Evolutionary conservation across 1,140 invertebrate species (phyloP).

Genomic region (Psilanteris sp.): DNA sequence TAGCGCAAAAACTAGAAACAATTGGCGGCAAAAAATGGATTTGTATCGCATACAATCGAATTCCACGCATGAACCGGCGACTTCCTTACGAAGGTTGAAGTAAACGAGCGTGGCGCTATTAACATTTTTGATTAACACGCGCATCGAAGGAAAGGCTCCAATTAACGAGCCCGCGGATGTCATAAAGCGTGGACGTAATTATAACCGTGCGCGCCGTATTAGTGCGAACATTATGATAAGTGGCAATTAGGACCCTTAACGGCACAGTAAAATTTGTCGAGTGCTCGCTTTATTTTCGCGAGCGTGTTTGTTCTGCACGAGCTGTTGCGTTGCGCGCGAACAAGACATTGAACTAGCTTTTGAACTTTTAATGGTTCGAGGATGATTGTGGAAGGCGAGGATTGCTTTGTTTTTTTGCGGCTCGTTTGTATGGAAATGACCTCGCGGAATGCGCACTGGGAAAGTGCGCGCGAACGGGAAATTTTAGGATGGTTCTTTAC

Average conservation of each 20-base stretch:
- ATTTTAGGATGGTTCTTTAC: conserved; percentile 10
- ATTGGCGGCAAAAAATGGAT: conserved; percentile 12
- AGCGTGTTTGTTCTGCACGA: conserved; percentile 30
- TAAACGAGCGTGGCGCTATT: conserved; percentile 18
- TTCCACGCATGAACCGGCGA: conserved; percentile 9
- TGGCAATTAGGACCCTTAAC: conserved; percentile 46
- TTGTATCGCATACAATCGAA: conserved; percentile 2
- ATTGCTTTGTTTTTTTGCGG: conserved; percentile 30
- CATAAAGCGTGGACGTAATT: conserved; percentile 35
- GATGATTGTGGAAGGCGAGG: conserved; percentile 33
- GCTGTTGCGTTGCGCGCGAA: conserved; percentile 14
- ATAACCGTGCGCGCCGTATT: conserved; percentile 26
- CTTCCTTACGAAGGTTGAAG: conserved; percentile 9
- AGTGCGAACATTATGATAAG: conserved; percentile 49
- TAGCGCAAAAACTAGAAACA: conserved; percentile 7
- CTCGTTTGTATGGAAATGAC: conserved; percentile 37
- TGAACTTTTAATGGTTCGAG: conserved; percentile 33
- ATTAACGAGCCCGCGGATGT: conserved; percentile 44
- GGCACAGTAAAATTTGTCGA: conserved; percentile 34
- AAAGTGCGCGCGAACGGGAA: conserved; percentile 11
- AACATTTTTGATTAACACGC: conserved; percentile 35
- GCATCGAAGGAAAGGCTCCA: conserved; percentile 22
- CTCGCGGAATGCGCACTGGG: neutral
- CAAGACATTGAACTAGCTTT: conserved; percentile 45
- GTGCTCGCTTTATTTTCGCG: conserved; percentile 29